Conservation (phyloP, 92 coral and sea anemone species). For the Meandrina meandrites region DNA sequence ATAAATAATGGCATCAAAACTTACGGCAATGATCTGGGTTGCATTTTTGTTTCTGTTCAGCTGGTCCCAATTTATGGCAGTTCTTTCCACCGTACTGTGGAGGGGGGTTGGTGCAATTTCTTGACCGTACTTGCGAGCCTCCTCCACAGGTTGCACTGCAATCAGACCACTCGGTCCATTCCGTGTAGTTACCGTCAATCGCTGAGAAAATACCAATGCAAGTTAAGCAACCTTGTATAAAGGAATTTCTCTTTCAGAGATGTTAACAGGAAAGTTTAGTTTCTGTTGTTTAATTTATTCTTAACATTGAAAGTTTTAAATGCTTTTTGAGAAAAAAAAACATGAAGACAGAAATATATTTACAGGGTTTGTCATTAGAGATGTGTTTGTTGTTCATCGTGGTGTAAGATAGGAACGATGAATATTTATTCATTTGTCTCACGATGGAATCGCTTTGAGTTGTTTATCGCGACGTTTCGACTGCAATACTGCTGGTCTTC, state of each 20-base stretch:
- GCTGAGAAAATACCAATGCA: background rate
- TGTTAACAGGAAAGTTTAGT: background rate
- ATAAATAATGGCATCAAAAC: too few relatives aligned
- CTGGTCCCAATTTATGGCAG: conserved; percentile 6
- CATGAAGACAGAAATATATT: too few relatives aligned
- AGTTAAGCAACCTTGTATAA: background rate
- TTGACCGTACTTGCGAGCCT: background rate
- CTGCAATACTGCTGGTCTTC: too few relatives aligned
- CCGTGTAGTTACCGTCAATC: conserved; percentile 22
- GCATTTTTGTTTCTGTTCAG: background rate
- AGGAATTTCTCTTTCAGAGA: background rate
- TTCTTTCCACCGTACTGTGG: conserved; percentile 6
- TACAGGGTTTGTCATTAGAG: too few relatives aligned
- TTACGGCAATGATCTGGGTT: too few relatives aligned
- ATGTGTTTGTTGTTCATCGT: too few relatives aligned
- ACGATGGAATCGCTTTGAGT: too few relatives aligned
- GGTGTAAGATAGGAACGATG: too few relatives aligned
- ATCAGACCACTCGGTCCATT: conserved; percentile 20
- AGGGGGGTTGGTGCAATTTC: conserved; percentile 21
- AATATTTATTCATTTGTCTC: too few relatives aligned
- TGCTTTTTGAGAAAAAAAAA: background rate
- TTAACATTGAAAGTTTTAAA: background rate
- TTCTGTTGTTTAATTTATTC: too few relatives aligned
- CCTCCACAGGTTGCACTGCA: conserved; percentile 19
- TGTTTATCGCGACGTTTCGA: too few relatives aligned